phyloP scores from a whole-genome alignment of 2,113 vertebrate genomes.

The Chloebia gouldiae region DNA sequence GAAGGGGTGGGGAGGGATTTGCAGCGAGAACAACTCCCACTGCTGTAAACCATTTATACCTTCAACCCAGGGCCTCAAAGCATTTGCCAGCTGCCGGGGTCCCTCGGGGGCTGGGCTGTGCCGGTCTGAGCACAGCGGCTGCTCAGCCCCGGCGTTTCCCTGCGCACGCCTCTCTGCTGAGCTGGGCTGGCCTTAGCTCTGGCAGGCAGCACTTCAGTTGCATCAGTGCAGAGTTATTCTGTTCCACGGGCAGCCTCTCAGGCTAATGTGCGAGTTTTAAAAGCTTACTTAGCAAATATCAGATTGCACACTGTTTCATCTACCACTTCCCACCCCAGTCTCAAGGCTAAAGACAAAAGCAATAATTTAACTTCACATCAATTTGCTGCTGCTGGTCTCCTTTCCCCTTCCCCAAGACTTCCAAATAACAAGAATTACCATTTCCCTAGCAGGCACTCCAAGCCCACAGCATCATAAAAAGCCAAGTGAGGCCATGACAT shows the following conservation, averaged over 20 bases:
- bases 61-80: neutral
- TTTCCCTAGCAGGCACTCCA: neutral
- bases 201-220: neutral
- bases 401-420: neutral
- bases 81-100: neutral
- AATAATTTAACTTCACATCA: neutral
- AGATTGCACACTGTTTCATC: neutral
- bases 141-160: neutral
- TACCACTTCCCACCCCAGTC: neutral
- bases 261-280: neutral
- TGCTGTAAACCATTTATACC: accelerated
- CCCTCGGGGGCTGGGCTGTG: neutral
- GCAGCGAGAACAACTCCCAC: neutral
- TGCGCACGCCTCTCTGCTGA: accelerated
- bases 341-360: neutral
- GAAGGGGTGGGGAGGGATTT: neutral
- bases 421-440: neutral
- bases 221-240: neutral
- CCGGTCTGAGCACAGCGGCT: accelerated
- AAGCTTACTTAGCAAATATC: neutral
- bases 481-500: neutral
- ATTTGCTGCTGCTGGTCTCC: neutral
- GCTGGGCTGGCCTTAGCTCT: neutral
- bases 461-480: neutral
- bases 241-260: neutral